Base-by-base conservation (phyloP, 1,140 invertebrate species). In the Trypoxylus dichotomus region DNA sequence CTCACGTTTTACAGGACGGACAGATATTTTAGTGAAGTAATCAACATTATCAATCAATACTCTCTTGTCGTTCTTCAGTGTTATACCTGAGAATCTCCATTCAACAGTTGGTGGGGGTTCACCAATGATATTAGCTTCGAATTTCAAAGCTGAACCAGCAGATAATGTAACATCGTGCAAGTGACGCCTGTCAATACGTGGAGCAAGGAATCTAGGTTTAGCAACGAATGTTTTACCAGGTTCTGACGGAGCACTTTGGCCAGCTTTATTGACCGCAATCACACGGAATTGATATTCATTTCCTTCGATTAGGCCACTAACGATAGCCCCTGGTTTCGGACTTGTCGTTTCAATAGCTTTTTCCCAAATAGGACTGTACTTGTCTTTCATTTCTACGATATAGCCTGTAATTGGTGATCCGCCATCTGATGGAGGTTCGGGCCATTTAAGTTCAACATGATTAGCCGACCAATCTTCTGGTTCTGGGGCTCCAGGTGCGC, bases 271-370 rank as follows among this genome's bases (percentile, higher is more conserved):
- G 27, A 97, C 89, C 41, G 98, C 97, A 82, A 96, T 95, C 2
- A 99, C 94, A n/a, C 98, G 92, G 92, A 99, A 99, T 86, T 99
- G 96, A 86, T 99, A 99, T 86, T 98, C 96, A 85, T 97, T 96
- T 63, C 97, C 97, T 89, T 99, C 97, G 80, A 97, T 94, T 3
- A 99, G 87, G 76, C 96, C 96, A 79, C 92, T 93, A 2, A 97
- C 91, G 58, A 91, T 90, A 43, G 91, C 95, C 80, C 91, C 90
- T 0, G 94, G 93, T 15, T 90, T 89, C 3, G 93, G 89, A 24
- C 88, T 90, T 78, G 92, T 92, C 0, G 93, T 95, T 87, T 97
- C 95, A 25, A 93, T 83, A 42, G 94, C 95, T 85, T 97, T 95
- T 86, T 97, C 94, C 96, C 96, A 95, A 83, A 96, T 92, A 47